phyloP scores from a whole-genome alignment of 2,888 invertebrate genomes.

The Arge pagana region DNA sequence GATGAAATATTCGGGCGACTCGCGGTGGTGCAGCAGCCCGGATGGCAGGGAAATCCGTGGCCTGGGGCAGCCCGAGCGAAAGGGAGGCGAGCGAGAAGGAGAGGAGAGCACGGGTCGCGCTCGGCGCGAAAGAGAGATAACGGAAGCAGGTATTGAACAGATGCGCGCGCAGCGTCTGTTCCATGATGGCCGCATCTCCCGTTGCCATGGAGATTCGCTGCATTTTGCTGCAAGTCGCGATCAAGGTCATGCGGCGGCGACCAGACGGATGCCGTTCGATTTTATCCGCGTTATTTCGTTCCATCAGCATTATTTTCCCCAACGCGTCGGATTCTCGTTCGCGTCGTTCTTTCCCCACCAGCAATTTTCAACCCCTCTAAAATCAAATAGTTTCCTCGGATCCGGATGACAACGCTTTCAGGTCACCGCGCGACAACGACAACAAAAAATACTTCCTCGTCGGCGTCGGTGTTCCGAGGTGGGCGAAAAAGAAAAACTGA shows the following conservation, averaged over 20 bases:
- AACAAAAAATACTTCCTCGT: too few relatives aligned
- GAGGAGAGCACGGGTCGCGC: conserved; percentile 37
- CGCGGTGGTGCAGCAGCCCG: not conserved
- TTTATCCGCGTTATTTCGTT: too few relatives aligned
- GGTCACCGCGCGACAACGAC: too few relatives aligned
- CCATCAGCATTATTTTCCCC: too few relatives aligned
- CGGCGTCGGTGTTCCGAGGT: too few relatives aligned
- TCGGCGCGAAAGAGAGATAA: conserved; percentile 29
- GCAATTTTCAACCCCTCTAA: too few relatives aligned
- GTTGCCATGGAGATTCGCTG: conserved; percentile 18
- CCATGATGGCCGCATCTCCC: not conserved
- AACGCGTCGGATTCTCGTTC: too few relatives aligned
- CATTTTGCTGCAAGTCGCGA: conserved; percentile 14
- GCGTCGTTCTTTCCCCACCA: too few relatives aligned
- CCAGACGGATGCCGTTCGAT: too few relatives aligned
- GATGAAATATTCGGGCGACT: not conserved
- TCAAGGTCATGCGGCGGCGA: conserved; percentile 34
- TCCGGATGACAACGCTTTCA: too few relatives aligned
- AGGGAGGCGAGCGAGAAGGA: conserved; percentile 18
- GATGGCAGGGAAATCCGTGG: conserved; percentile 5
- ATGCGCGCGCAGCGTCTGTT: conserved; percentile 45
- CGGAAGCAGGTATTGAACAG: conserved; percentile 43
- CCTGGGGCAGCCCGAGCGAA: conserved; percentile 25
- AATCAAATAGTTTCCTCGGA: too few relatives aligned
- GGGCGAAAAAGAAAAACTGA: too few relatives aligned